Evolutionary conservation across 2,888 invertebrate genomes (phyloP).

Genomic region (Holacanthella duospinosa): DNA sequence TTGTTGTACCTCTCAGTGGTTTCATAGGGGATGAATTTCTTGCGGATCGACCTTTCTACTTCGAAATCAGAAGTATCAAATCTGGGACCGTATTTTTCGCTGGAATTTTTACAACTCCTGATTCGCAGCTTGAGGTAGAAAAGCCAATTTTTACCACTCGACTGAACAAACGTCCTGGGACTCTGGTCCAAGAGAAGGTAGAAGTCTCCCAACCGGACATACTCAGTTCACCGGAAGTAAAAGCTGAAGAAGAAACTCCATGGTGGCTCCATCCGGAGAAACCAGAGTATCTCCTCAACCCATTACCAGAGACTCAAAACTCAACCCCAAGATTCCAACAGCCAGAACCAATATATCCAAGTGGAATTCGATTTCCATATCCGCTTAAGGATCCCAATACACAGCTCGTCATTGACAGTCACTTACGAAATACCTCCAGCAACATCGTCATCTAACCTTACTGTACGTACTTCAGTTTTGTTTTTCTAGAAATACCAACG

Average conservation of each 20-base stretch:
- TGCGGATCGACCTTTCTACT: constrained; percentile 8
- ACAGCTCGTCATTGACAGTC: constrained; percentile 3
- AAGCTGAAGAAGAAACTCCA: not conserved
- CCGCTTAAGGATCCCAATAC: constrained; percentile 7
- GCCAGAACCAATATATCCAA: constrained; percentile 7
- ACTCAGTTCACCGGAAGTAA: not conserved
- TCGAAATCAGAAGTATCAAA: not conserved
- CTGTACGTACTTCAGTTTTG: no score
- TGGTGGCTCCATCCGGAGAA: constrained; percentile 10
- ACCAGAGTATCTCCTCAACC: constrained; percentile 5
- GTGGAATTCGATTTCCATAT: constrained; percentile 10
- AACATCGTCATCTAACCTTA: not conserved
- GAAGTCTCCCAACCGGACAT: not conserved
- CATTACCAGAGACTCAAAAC: not conserved
- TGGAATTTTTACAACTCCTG: not conserved
- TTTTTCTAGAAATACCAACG: no score
- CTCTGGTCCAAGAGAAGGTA: not conserved
- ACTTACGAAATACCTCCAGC: constrained; percentile 2
- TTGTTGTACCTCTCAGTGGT: constrained; percentile 4
- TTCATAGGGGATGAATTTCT: not conserved
- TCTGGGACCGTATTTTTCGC: not conserved
- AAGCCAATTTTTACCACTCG: not conserved
- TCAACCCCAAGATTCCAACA: constrained; percentile 1
- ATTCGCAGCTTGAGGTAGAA: not conserved
- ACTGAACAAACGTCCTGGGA: not conserved